Evolutionary conservation across 1,140 invertebrate species (phyloP).

Genomic region (Hypsibius dujardini): DNA sequence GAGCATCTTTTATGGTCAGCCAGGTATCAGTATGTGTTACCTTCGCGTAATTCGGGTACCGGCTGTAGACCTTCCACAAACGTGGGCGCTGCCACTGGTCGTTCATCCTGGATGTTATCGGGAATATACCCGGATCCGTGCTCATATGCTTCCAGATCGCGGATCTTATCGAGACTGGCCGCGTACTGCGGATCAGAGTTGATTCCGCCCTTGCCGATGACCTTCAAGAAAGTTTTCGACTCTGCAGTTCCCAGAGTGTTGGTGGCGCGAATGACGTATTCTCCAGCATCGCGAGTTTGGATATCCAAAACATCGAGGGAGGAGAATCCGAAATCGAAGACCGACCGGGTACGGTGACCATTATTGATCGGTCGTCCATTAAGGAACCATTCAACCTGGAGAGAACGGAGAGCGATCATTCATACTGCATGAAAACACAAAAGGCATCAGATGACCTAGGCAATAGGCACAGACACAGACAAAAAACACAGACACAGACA

Average conservation of each 20-base stretch:
- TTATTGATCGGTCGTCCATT: slow-evolving; percentile 63
- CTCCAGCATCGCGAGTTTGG: slow-evolving; percentile 16
- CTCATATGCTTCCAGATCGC: slow-evolving; percentile 61
- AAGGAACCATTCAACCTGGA: slow-evolving; percentile 94
- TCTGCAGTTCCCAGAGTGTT: slow-evolving; percentile 47
- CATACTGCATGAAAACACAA: too few relatives aligned
- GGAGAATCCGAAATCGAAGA: slow-evolving; percentile 1
- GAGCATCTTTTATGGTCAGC: too few relatives aligned
- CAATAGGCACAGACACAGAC: too few relatives aligned
- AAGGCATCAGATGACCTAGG: too few relatives aligned
- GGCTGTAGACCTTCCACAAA: slow-evolving; percentile 57
- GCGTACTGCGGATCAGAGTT: neutral
- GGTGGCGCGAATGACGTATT: slow-evolving; percentile 28
- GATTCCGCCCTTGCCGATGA: slow-evolving; percentile 20
- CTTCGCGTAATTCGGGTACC: slow-evolving; percentile 62
- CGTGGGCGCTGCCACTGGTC: slow-evolving; percentile 52
- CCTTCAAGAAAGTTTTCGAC: slow-evolving; percentile 53
- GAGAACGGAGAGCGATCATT: too few relatives aligned
- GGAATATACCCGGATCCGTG: slow-evolving; percentile 51
- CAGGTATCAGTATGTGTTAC: too few relatives aligned
- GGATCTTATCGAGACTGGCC: slow-evolving; percentile 56
- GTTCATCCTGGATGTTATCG: slow-evolving; percentile 41
- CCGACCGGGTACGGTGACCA: slow-evolving; percentile 24
- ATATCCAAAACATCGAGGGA: neutral
- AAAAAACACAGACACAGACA: too few relatives aligned